A percentile compares a stretch with the other conserved stretches of the same genome.
phyloP scores from a whole-genome alignment of 2,797 vertebrate species.

The Syndactyla subalaris region DNA sequence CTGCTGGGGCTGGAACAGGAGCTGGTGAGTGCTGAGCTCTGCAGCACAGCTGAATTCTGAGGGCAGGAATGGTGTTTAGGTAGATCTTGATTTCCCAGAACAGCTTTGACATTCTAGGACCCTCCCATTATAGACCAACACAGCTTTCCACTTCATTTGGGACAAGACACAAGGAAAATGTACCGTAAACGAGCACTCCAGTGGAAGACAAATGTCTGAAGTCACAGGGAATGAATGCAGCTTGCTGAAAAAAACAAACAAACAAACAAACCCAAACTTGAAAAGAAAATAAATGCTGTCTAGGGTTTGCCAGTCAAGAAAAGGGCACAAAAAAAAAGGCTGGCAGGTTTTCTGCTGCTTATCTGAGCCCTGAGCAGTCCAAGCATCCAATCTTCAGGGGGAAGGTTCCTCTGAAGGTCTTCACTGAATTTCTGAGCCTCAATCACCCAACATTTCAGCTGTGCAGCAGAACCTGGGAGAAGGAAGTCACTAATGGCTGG shows the following conservation, averaged over 20 bases:
- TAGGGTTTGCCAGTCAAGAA: not conserved
- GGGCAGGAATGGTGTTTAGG: no score
- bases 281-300: not conserved
- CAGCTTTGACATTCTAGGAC: no score
- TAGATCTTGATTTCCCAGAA: no score
- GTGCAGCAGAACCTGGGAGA: not conserved
- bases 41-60: no score
- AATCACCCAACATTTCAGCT: not conserved
- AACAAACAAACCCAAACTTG: not conserved
- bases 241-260: not conserved
- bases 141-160: no score
- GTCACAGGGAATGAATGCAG: not conserved
- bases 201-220: not conserved
- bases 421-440: not conserved
- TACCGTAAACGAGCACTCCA: not conserved
- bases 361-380: not conserved
- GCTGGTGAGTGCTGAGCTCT: no score
- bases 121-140: not conserved
- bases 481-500: not conserved
- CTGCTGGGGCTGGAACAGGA: no score
- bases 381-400: not conserved
- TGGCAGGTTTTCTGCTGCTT: not conserved
- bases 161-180: not conserved
- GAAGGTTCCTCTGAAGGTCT: not conserved
- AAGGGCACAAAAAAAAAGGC: not conserved